These are phyloP conservation scores for Schizothorax lantsangensis DNA, from an alignment of 2,797 vertebrate genomes.

Conservation along the genomic window DNA sequence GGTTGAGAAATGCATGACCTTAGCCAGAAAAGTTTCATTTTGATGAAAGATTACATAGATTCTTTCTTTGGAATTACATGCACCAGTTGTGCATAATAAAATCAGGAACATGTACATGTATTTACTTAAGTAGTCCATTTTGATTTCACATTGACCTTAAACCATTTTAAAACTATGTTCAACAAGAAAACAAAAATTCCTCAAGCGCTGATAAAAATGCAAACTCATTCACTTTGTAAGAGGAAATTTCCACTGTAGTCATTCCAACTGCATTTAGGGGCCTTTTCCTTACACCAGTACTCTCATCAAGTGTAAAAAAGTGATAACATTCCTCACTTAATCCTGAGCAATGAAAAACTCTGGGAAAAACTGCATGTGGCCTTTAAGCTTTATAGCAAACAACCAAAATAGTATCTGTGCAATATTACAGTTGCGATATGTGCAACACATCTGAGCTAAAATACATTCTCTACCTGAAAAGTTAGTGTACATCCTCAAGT, in stretches of 20 bases:
- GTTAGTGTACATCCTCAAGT: not conserved
- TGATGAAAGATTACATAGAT: slow-evolving; percentile 17
- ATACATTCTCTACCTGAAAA: slow-evolving; percentile 21
- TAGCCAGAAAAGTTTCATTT: slow-evolving; percentile 9
- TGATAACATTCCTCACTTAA: slow-evolving; percentile 20
- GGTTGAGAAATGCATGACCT: slow-evolving; percentile 1
- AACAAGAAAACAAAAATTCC: slow-evolving; percentile 12
- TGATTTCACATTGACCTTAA: not conserved
- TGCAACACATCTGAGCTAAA: slow-evolving; percentile 9
- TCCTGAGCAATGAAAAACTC: slow-evolving; percentile 18
- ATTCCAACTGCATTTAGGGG: not conserved
- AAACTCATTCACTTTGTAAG: not conserved
- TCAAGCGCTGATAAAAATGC: not conserved
- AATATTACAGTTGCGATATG: slow-evolving; percentile 35
- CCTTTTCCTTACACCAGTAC: not conserved
- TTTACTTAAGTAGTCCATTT: not conserved
- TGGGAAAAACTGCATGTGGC: slow-evolving; percentile 16
- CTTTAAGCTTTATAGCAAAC: slow-evolving; percentile 28
- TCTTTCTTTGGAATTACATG: slow-evolving; percentile 24
- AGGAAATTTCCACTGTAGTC: not conserved
- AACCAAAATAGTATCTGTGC: slow-evolving; percentile 15
- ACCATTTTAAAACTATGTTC: not conserved
- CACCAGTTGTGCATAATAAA: not conserved
- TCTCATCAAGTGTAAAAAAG: slow-evolving; percentile 8
- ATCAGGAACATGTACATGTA: not conserved